Conservation (phyloP, 2,888 invertebrate genomes). For the Folsomia manolachei region DNA sequence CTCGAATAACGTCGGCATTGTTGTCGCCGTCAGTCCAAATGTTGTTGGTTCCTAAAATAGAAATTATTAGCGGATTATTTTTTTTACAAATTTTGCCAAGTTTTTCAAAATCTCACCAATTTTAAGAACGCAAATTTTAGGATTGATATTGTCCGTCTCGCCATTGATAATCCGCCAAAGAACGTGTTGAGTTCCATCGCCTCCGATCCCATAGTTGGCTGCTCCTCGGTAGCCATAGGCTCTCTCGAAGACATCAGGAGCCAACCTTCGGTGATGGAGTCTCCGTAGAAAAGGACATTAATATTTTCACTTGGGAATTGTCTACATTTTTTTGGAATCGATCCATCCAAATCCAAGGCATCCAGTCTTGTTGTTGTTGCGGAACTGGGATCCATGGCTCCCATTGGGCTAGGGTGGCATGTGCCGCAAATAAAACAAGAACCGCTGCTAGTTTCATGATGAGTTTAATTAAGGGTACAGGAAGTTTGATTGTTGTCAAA, state of each 20-base stretch:
- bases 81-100: no score
- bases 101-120: slow-evolving; percentile 53
- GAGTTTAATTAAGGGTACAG: no score
- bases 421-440: no score
- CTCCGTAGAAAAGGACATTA: slow-evolving; percentile 35
- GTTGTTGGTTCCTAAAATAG: slow-evolving; percentile 56
- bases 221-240: slow-evolving; percentile 28
- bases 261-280: slow-evolving; percentile 37
- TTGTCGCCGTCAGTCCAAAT: slow-evolving; percentile 55
- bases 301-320: no score
- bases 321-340: neutral
- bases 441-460: no score
- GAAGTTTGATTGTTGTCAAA: no score
- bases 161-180: slow-evolving; percentile 60
- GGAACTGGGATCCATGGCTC: neutral
- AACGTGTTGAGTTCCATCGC: slow-evolving; percentile 59
- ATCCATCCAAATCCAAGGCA: neutral
- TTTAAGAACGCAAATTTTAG: slow-evolving; percentile 59
- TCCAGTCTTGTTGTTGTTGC: neutral
- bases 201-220: slow-evolving; percentile 53
- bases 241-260: slow-evolving; percentile 3
- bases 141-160: slow-evolving; percentile 57
- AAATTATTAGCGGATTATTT: no score
- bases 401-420: no score
- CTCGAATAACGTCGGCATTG: slow-evolving; percentile 55